These are phyloP conservation scores for Calonectris borealis DNA, from an alignment of 2,113 vertebrate species.

Conservation along the genomic window DNA sequence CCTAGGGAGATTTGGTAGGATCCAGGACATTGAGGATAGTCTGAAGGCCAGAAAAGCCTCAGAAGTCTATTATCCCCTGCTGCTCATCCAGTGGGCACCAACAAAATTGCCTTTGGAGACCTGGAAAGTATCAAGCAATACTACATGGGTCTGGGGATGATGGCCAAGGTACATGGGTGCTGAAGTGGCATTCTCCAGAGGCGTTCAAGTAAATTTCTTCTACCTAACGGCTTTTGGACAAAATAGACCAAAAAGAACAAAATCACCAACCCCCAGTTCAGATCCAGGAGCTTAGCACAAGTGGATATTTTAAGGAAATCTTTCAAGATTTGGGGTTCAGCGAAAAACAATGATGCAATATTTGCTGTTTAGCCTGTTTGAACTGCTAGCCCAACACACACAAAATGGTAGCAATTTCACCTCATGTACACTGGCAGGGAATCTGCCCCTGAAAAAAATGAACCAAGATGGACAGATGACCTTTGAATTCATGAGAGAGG, in stretches of 20 bases:
- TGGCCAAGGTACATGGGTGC: not conserved
- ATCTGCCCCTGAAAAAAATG: not conserved
- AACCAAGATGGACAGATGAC: not conserved
- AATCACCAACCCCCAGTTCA: not conserved
- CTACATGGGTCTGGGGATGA: not conserved
- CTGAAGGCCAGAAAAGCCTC: not conserved
- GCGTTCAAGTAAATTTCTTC: not conserved
- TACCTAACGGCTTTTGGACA: not conserved
- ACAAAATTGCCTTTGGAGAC: not conserved
- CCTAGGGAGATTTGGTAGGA: not conserved
- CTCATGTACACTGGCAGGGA: not conserved
- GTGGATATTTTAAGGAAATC: not conserved
- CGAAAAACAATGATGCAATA: not conserved
- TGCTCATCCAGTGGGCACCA: not conserved
- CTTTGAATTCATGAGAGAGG: not conserved
- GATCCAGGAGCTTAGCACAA: not conserved
- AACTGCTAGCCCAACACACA: not conserved
- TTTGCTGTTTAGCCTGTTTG: not conserved
- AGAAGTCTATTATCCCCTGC: not conserved
- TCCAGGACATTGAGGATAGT: not conserved
- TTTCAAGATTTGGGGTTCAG: not conserved
- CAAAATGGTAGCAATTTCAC: not conserved
- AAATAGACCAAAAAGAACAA: not conserved
- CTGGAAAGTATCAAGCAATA: not conserved
- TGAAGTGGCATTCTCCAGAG: not conserved